Evolutionary conservation across 1,140 invertebrate genomes (phyloP), one percentile per base, ranked within the genome.

Genomic region (Trachymyrmex cornetzi): DNA sequence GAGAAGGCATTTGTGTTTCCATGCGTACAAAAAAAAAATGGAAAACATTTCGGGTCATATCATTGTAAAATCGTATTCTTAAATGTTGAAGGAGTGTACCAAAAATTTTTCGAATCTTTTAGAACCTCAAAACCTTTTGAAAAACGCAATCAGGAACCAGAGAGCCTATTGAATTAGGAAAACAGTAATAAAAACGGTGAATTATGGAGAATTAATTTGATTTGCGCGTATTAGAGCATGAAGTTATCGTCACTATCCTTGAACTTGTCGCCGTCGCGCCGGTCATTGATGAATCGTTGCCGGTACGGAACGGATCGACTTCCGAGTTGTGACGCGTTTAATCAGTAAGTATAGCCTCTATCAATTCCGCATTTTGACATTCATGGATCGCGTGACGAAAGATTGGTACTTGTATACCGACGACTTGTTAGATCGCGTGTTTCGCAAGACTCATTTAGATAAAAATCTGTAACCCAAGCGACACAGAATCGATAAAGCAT

Each of bases 271-370:
- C 7, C 55, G 2, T 57, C 55, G 22, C 59, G 59, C 5, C 5
- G 9, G 38, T 44, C 38, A 12, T 63, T 63, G 9, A 16, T 12
- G 61, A 16, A 6, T 27, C 14, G 24, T 30, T 27, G 61, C 24
- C 59, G 24, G 27, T 19, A 30, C 61, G 61, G 61, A 63, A 16
- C 61, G 61, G 61, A 63, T 63, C 61, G 27, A 30, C 61, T 44
- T 19, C 27, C 61, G 24, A 27, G 14, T 30, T 14, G 24, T 12
- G 61, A 63, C 14, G 61, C 14, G 24, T 63, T 16, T 63, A 63
- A 63, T 63, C 27, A 30, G 61, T 63, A 63, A 63, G 61, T 30
- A 6, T 5, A 30, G 27, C 61, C 6, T 30, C 61, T 16, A 63
- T 63, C 24, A 16, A 27, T 63, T 22, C 2, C 24, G 24, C 5